Conservation (phyloP, 2,888 invertebrate species). For the Gonocerus acuteangulatus region DNA sequence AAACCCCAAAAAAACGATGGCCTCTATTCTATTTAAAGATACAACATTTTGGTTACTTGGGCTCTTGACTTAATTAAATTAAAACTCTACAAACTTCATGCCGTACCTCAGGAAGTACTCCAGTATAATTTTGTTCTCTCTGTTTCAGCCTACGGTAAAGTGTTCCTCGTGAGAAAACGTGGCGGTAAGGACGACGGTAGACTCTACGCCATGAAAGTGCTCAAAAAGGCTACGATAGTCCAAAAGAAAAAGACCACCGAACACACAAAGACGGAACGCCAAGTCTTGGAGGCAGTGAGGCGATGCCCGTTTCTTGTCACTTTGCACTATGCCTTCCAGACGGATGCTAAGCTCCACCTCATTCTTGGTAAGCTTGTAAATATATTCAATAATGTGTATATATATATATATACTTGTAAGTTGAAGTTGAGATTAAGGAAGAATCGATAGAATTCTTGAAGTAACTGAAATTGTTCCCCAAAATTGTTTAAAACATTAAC, state of each 20-base stretch:
- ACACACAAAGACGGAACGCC: conserved; percentile 93
- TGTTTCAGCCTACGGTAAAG: conserved; percentile 81
- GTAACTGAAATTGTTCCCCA: neutral
- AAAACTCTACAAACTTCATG: no score
- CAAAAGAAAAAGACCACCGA: conserved; percentile 93
- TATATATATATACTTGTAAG: no score
- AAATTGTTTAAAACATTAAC: no score
- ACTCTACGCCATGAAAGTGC: conserved; percentile 95
- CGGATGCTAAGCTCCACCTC: conserved; percentile 90
- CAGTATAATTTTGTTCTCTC: neutral
- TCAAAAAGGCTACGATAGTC: conserved; percentile 90
- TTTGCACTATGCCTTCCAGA: conserved; percentile 96
- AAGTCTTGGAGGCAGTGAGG: conserved; percentile 90
- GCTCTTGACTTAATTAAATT: no score
- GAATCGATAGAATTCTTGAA: neutral
- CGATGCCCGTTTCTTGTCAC: conserved; percentile 94
- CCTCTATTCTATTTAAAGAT: no score
- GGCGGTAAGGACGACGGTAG: conserved; percentile 78
- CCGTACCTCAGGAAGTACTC: no score
- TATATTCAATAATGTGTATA: no score
- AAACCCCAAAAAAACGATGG: no score
- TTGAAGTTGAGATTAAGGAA: conserved; percentile 28
- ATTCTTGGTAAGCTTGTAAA: conserved; percentile 71
- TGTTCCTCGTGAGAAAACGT: conserved; percentile 89
- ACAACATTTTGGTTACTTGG: no score